Conservation (phyloP, 2,888 invertebrate genomes). For the Diploptera punctata region DNA sequence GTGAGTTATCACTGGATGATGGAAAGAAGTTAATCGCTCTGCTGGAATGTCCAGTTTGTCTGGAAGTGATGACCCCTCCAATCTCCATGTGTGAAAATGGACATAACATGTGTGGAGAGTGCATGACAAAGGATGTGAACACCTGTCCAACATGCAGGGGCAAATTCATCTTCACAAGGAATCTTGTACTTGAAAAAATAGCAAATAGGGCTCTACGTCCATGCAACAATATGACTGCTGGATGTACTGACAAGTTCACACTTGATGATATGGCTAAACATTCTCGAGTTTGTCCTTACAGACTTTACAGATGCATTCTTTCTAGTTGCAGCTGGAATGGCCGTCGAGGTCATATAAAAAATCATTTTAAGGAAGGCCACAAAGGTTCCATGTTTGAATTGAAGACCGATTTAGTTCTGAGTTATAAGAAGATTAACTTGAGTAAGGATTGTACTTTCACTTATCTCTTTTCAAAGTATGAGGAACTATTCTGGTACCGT, state of each 20-base stretch:
- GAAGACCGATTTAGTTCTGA: neutral
- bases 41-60: constrained; percentile 21
- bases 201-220: neutral
- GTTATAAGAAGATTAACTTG: neutral
- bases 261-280: neutral
- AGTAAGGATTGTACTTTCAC: neutral
- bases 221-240: neutral
- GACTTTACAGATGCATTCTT: neutral
- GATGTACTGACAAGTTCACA: neutral
- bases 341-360: neutral
- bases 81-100: constrained; percentile 19
- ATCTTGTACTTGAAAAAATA: neutral
- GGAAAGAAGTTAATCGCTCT: no score
- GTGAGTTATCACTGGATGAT: no score
- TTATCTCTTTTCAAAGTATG: neutral
- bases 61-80: neutral
- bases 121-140: neutral
- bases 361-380: neutral
- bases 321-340: neutral
- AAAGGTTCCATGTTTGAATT: neutral
- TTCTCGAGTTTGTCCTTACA: neutral
- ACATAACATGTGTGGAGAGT: constrained; percentile 1
- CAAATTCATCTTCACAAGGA: neutral
- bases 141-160: neutral
- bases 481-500: neutral